Evolutionary conservation across 2,888 invertebrate species (phyloP).

Genomic region (Hydriomena furcata): DNA sequence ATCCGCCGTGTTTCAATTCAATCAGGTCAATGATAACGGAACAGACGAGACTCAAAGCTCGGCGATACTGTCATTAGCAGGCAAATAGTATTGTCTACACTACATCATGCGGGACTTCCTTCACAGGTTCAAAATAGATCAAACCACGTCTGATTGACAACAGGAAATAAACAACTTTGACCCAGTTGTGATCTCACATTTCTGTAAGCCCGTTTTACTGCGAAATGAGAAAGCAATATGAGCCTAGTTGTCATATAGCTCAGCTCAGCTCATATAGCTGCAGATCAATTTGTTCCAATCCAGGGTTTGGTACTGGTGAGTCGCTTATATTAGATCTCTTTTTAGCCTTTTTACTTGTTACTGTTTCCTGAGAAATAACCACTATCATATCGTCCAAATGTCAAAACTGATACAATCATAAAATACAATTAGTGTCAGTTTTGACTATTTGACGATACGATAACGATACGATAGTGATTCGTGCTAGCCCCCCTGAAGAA

Average conservation of each 20-base stretch:
- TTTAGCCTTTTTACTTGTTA: no score
- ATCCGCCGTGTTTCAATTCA: background rate
- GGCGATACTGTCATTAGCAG: conserved; percentile 13
- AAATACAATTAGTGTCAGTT: no score
- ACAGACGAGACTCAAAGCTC: conserved; percentile 1
- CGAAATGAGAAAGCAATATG: conserved; percentile 35
- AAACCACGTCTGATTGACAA: conserved; percentile 22
- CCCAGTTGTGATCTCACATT: conserved; percentile 30
- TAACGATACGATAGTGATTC: no score
- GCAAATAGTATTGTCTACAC: background rate
- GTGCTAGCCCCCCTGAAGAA: no score
- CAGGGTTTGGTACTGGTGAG: conserved; percentile 8
- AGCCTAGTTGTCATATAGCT: conserved; percentile 37
- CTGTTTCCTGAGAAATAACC: no score
- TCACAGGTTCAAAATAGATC: conserved; percentile 18
- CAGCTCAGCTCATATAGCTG: conserved; percentile 27
- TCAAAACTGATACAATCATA: no score
- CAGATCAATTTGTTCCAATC: conserved; percentile 41
- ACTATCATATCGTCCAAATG: no score
- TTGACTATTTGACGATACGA: no score
- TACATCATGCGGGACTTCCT: conserved; percentile 14
- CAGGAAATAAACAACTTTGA: conserved; percentile 31
- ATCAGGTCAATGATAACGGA: background rate
- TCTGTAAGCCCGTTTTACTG: conserved; percentile 33
- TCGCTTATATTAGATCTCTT: no score